Conservation (phyloP, 2,113 vertebrate genomes). For the Calidris pygmaea region DNA sequence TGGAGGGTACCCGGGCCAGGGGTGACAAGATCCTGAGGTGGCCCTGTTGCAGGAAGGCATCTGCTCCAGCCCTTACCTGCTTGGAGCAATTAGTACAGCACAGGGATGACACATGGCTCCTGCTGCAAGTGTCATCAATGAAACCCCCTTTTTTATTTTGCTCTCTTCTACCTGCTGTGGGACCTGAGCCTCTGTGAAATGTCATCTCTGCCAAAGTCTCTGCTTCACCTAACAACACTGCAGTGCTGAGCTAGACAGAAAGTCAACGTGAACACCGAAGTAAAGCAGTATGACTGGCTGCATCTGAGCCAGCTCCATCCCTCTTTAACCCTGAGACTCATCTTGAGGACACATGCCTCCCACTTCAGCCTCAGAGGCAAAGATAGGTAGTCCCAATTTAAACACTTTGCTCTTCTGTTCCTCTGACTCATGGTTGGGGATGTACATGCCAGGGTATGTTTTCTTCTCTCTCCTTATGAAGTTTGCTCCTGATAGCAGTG, state of each 20-base stretch:
- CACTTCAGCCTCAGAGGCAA: not conserved
- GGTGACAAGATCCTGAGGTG: not conserved
- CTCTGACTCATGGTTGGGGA: not conserved
- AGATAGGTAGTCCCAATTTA: not conserved
- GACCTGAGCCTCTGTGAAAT: not conserved
- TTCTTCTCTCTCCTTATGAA: not conserved
- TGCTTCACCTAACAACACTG: rapidly evolving
- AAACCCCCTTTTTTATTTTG: not conserved
- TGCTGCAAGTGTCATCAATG: not conserved
- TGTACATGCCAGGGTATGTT: not conserved
- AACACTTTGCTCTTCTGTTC: not conserved
- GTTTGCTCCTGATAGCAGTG: not conserved
- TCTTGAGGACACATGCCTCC: not conserved
- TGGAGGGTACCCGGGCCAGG: not conserved
- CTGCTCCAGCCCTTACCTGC: not conserved
- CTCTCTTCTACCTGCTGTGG: not conserved
- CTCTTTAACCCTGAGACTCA: not conserved
- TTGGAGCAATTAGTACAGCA: not conserved
- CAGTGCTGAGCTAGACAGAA: not conserved
- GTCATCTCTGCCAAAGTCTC: not conserved
- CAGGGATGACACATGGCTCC: not conserved
- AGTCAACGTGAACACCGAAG: not conserved
- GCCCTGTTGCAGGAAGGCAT: rapidly evolving
- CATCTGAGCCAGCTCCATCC: not conserved
- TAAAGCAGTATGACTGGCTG: not conserved